A percentile compares a stretch with the other conserved stretches of the same genome.
Conservation (phyloP, 2,113 vertebrate genomes). For the Coracopsis vasa region DNA sequence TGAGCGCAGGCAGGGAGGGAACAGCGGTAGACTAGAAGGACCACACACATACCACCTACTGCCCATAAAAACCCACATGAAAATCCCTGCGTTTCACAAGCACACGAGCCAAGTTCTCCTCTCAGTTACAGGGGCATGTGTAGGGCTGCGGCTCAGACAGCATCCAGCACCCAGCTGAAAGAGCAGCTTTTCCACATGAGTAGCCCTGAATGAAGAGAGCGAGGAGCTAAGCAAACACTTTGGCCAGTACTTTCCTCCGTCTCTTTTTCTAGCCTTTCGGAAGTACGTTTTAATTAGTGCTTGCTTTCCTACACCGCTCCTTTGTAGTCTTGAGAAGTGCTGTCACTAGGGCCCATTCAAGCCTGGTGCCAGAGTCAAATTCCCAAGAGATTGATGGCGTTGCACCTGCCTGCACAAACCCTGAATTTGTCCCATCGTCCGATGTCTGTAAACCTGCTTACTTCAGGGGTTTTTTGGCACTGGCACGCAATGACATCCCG, state of each 20-base stretch:
- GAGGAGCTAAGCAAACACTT: slow-evolving; percentile 56
- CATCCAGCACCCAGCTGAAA: slow-evolving; percentile 23
- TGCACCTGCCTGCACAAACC: neutral
- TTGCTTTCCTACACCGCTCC: slow-evolving; percentile 38
- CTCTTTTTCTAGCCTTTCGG: slow-evolving; percentile 25
- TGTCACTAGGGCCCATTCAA: neutral
- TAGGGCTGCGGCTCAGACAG: neutral
- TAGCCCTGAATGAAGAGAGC: slow-evolving; percentile 45
- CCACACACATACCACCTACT: slow-evolving; percentile 35
- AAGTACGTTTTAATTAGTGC: slow-evolving; percentile 42
- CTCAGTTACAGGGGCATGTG: slow-evolving; percentile 51
- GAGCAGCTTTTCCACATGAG: slow-evolving; percentile 43
- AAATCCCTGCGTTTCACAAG: neutral
- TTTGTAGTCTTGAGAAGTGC: slow-evolving; percentile 23
- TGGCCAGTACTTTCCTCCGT: neutral
- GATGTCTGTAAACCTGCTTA: neutral
- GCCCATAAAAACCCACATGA: neutral
- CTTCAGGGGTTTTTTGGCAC: neutral
- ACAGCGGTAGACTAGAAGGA: neutral
- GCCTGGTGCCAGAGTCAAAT: neutral
- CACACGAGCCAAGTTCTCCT: slow-evolving; percentile 13
- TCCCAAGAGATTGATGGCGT: neutral
- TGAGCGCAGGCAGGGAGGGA: neutral
- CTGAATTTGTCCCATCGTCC: neutral
- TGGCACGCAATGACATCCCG: neutral